phyloP scores from a whole-genome alignment of 1,140 invertebrate species.

The Zaprionus capensis region DNA sequence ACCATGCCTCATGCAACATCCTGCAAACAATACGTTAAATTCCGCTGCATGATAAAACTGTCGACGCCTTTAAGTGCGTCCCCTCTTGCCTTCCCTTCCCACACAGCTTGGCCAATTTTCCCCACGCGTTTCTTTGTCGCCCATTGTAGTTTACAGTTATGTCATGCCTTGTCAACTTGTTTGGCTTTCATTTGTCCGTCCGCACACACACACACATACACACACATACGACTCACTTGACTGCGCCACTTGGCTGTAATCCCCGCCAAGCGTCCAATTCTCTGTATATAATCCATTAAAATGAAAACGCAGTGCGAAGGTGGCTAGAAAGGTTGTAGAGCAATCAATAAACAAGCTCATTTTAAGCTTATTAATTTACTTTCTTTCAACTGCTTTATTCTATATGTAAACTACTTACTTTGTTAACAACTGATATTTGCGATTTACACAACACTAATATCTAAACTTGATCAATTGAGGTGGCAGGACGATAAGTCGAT shows the following conservation, averaged over 20 bases:
- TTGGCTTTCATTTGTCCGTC: constrained; percentile 76
- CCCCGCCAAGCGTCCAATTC: constrained; percentile 52
- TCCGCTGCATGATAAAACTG: constrained; percentile 69
- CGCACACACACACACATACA: constrained; percentile 54
- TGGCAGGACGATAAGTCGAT: too few relatives aligned
- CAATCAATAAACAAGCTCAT: too few relatives aligned
- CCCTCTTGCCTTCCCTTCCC: not conserved
- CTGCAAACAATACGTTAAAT: constrained; percentile 51
- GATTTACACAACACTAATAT: too few relatives aligned
- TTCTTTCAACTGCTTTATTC: too few relatives aligned
- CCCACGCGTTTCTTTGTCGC: constrained; percentile 12
- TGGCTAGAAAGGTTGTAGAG: not conserved
- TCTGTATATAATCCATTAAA: constrained; percentile 72
- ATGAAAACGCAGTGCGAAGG: constrained; percentile 31
- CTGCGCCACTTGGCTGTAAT: constrained; percentile 35
- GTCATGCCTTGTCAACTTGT: constrained; percentile 69
- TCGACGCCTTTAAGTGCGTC: constrained; percentile 32
- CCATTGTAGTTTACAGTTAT: constrained; percentile 51
- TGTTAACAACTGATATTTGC: too few relatives aligned
- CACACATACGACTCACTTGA: constrained; percentile 42
- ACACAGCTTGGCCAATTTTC: not conserved
- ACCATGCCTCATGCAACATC: constrained; percentile 6
- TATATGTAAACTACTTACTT: too few relatives aligned
- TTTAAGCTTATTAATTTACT: too few relatives aligned
- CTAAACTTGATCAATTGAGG: too few relatives aligned